Conservation (phyloP, 23 tunicate genomes). For the Styela clava region DNA sequence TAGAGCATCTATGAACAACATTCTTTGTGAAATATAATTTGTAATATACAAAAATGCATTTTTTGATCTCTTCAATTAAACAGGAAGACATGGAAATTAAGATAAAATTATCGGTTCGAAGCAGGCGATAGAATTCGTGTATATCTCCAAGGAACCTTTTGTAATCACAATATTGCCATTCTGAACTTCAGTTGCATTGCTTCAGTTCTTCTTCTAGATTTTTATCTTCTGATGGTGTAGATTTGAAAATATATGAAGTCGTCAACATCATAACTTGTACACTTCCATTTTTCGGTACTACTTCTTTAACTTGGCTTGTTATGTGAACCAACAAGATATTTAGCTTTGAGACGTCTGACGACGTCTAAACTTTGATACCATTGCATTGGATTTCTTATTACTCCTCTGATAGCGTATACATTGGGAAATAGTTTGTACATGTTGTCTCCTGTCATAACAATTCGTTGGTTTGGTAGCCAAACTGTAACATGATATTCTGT, state of each 20-base stretch:
- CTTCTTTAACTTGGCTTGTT: background rate
- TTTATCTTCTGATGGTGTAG: background rate
- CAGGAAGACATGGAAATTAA: too few relatives aligned
- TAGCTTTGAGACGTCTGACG: constrained; percentile 23
- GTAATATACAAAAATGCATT: too few relatives aligned
- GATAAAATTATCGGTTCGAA: too few relatives aligned
- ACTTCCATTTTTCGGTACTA: background rate
- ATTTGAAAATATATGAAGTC: background rate
- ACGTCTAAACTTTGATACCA: constrained; percentile 34
- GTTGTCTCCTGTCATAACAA: constrained; percentile 79
- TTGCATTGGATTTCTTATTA: constrained; percentile 31
- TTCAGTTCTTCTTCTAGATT: background rate
- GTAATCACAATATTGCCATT: background rate
- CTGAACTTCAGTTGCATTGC: too few relatives aligned
- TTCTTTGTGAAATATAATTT: too few relatives aligned
- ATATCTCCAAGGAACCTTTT: background rate
- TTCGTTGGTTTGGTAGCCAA: constrained; percentile 70
- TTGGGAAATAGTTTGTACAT: constrained; percentile 88
- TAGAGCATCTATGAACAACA: too few relatives aligned
- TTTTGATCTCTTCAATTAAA: too few relatives aligned
- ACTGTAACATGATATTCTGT: constrained; percentile 89
- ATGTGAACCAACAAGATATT: constrained; percentile 36
- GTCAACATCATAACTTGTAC: background rate
- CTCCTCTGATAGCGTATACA: constrained; percentile 87
- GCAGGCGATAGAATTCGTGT: background rate